These are phyloP conservation scores for Liodrosophila aerea DNA, from an alignment of 2,888 invertebrate species.

Conservation along the genomic window DNA sequence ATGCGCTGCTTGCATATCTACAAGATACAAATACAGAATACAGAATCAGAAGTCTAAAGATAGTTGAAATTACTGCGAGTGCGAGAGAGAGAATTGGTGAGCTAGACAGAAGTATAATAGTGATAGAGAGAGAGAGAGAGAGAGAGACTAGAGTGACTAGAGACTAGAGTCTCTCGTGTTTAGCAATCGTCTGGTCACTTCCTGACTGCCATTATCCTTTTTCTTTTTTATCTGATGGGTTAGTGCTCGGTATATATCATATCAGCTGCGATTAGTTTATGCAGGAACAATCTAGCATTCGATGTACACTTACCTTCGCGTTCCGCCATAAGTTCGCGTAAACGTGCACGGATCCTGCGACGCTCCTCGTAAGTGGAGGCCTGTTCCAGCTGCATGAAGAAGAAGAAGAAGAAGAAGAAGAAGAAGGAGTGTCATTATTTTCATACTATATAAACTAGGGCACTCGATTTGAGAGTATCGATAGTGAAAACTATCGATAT, in stretches of 20 bases:
- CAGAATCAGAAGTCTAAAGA: constrained; percentile 33
- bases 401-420: too few species aligned
- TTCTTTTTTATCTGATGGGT: background rate
- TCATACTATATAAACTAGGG: too few species aligned
- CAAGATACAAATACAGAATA: constrained; percentile 71
- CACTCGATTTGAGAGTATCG: too few species aligned
- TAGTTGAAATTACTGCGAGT: constrained; percentile 8
- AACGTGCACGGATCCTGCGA: constrained; percentile 90
- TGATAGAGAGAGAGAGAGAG: constrained; percentile 2
- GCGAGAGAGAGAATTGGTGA: constrained; percentile 8
- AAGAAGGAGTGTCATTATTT: too few species aligned
- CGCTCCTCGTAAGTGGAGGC: constrained; percentile 94
- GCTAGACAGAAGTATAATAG: background rate
- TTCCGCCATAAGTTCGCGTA: constrained; percentile 92
- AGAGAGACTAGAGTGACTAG: constrained; percentile 15
- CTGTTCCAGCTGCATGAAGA: constrained; percentile 87
- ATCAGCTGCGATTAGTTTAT: constrained; percentile 26
- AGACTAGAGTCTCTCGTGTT: constrained; percentile 7
- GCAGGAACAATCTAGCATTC: background rate
- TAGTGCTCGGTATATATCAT: constrained; percentile 24
- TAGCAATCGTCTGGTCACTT: constrained; percentile 8
- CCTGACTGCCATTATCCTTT: constrained; percentile 22
- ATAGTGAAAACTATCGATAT: too few species aligned
- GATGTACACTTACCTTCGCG: constrained; percentile 87
- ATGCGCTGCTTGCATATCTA: constrained; percentile 70